Conservation (phyloP, 2,888 invertebrate genomes). For the Chironomus tentans region DNA sequence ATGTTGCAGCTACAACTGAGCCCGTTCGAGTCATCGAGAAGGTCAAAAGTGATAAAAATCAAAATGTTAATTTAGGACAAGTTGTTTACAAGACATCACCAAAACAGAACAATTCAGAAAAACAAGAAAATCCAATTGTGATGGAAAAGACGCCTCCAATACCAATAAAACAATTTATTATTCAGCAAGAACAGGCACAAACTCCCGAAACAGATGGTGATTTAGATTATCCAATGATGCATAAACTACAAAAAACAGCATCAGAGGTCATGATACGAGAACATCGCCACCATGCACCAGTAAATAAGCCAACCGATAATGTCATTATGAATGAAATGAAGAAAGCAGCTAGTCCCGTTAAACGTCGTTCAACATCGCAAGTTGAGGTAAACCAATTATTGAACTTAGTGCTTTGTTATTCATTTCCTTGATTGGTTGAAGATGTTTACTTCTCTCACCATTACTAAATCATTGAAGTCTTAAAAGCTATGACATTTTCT, state of each 20-base stretch:
- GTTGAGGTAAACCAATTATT: constrained; percentile 29
- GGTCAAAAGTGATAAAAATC: constrained; percentile 34
- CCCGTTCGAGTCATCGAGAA: constrained; percentile 42
- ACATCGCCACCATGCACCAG: constrained; percentile 4
- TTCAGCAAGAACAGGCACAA: constrained; percentile 17
- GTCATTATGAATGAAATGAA: constrained; percentile 6
- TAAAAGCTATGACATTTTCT: too few relatives aligned
- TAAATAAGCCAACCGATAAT: neutral
- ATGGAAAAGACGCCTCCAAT: constrained; percentile 24
- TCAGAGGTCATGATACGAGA: constrained; percentile 3
- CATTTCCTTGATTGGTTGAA: neutral
- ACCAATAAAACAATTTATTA: constrained; percentile 16
- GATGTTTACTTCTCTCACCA: neutral
- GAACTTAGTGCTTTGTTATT: too few relatives aligned
- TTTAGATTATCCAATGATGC: constrained; percentile 17
- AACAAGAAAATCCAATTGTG: constrained; percentile 17
- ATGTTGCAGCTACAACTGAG: constrained; percentile 49
- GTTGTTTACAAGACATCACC: constrained; percentile 24
- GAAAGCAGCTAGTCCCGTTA: constrained; percentile 29
- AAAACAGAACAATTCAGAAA: constrained; percentile 27
- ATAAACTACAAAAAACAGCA: constrained; percentile 18
- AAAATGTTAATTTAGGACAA: constrained; percentile 31
- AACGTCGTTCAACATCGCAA: constrained; percentile 32
- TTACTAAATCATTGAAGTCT: too few relatives aligned
- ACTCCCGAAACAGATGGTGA: constrained; percentile 19